Conservation (phyloP, 2,113 vertebrate species). For the Chlorocebus sabaeus region DNA sequence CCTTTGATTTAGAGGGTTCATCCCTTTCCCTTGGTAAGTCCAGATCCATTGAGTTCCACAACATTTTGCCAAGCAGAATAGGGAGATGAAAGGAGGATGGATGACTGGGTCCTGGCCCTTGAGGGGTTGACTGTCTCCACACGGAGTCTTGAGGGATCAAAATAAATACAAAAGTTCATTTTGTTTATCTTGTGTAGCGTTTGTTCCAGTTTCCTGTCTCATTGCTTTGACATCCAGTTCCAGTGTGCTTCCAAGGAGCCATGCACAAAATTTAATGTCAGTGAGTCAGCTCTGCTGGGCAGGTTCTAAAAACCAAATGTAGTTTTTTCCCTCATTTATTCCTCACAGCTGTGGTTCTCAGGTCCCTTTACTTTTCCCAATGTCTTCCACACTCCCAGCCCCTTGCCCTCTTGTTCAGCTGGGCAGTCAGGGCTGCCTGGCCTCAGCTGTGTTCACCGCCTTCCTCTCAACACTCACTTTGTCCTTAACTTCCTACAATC, state of each 20-base stretch:
- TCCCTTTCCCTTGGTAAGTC: not conserved
- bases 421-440: not conserved
- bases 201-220: not conserved
- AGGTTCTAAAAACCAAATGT: not conserved
- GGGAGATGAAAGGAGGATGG: not conserved
- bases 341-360: not conserved
- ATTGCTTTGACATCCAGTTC: not conserved
- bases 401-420: not conserved
- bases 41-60: too few species aligned
- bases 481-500: not conserved
- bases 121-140: not conserved
- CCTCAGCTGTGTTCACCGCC: not conserved
- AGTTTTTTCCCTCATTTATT: not conserved
- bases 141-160: not conserved
- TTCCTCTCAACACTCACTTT: not conserved
- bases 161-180: not conserved
- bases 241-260: not conserved
- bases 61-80: not conserved
- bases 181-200: not conserved
- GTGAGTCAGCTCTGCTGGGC: not conserved
- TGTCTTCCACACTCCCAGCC: not conserved
- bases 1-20: not conserved
- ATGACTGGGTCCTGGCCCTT: not conserved
- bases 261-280: not conserved
- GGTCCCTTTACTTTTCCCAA: not conserved